A percentile compares a stretch with the other conserved stretches of the same genome.
phyloP scores from a whole-genome alignment of 2,113 vertebrate genomes.

The Meleagris gallopavo region DNA sequence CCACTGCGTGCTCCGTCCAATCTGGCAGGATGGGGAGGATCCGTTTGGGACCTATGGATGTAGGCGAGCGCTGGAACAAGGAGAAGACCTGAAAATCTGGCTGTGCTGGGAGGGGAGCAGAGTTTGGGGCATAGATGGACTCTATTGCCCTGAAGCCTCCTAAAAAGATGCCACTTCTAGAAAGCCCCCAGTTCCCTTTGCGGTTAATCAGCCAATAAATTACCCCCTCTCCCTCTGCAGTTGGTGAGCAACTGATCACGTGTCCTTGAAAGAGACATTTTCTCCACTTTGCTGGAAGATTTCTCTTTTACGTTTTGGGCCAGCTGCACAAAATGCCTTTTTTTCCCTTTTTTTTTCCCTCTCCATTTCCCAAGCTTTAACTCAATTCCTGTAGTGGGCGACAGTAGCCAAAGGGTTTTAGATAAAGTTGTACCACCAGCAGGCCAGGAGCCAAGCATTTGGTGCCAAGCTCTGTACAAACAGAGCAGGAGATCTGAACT shows the following conservation, averaged over 20 bases:
- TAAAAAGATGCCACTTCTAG: neutral
- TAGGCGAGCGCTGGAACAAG: neutral
- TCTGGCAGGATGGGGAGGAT: slow-evolving; percentile 38
- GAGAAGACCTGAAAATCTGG: slow-evolving; percentile 40
- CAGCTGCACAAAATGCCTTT: neutral
- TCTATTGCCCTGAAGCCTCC: neutral
- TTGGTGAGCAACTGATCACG: neutral
- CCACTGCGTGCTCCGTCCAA: neutral
- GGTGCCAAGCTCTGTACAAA: slow-evolving; percentile 27
- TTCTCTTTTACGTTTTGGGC: neutral
- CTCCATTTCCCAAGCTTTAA: accelerated
- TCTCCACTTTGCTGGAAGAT: neutral
- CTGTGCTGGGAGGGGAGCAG: neutral
- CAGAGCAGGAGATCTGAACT: neutral
- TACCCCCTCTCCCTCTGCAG: neutral
- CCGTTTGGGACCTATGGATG: slow-evolving; percentile 1
- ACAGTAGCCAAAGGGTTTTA: neutral
- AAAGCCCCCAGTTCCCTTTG: neutral
- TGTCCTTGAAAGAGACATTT: neutral
- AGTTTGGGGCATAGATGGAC: neutral
- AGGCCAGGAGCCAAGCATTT: neutral
- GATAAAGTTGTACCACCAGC: neutral
- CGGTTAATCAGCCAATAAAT: neutral
- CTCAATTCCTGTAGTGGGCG: neutral
- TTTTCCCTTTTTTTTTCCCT: neutral